A percentile compares a stretch with the other conserved stretches of the same genome.
phyloP scores from a whole-genome alignment of 2,113 vertebrate species.

The Clarias batrachus region DNA sequence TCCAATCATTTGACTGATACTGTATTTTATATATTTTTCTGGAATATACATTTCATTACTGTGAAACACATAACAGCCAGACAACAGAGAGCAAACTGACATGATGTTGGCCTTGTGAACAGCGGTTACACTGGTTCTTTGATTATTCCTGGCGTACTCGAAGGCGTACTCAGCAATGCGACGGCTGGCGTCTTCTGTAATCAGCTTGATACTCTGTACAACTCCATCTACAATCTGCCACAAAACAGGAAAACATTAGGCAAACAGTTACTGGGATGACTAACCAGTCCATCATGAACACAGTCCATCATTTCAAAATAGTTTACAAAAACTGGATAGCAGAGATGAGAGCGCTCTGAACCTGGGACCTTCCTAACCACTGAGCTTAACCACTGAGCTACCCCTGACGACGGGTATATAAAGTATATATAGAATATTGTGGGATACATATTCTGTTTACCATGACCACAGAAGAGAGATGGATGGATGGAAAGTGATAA shows the following conservation, averaged over 20 bases:
- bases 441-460: neutral
- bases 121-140: slow-evolving; percentile 87
- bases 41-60: neutral
- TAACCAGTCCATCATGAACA: too few species aligned
- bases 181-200: slow-evolving; percentile 88
- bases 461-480: neutral
- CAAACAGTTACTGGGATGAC: neutral
- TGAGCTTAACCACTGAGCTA: too few species aligned
- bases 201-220: slow-evolving; percentile 96
- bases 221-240: slow-evolving; percentile 95
- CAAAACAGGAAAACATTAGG: slow-evolving; percentile 6
- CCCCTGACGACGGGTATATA: too few species aligned
- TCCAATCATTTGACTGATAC: too few species aligned
- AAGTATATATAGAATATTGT: too few species aligned
- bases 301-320: neutral
- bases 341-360: neutral
- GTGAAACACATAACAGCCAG: neutral
- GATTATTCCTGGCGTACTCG: slow-evolving; percentile 91
- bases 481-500: neutral
- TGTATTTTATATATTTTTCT: neutral
- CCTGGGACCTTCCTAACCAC: too few species aligned
- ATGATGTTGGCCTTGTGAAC: slow-evolving; percentile 98
- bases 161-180: slow-evolving; percentile 95
- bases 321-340: neutral
- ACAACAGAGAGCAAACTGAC: slow-evolving; percentile 67